Conservation (phyloP, 2,888 invertebrate genomes). For the Unio delphinus region DNA sequence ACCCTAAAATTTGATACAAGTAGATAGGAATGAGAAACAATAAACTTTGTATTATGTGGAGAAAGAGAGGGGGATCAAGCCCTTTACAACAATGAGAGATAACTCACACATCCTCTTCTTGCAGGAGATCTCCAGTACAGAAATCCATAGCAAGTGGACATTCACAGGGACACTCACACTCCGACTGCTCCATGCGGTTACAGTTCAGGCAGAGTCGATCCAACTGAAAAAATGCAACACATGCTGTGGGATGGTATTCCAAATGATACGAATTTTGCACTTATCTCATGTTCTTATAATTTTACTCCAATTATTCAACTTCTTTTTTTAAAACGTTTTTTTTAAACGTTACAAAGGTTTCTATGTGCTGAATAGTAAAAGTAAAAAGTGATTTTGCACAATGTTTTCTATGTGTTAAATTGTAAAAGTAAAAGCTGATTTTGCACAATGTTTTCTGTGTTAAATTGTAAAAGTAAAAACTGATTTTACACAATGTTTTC, state of each 20-base stretch:
- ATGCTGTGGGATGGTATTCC: neutral
- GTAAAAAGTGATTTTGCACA: too few relatives aligned
- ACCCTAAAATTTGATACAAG: too few relatives aligned
- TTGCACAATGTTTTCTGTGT: too few relatives aligned
- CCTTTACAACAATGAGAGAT: neutral
- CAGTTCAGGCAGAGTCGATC: slow-evolving; percentile 92
- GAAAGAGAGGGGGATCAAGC: neutral
- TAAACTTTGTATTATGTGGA: too few relatives aligned
- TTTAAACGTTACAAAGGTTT: too few relatives aligned
- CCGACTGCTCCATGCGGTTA: slow-evolving; percentile 92
- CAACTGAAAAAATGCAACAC: slow-evolving; percentile 70
- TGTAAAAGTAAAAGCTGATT: too few relatives aligned
- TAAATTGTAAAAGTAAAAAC: too few relatives aligned
- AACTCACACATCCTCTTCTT: slow-evolving; percentile 67
- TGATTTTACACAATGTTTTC: too few relatives aligned
- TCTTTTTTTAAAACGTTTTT: too few relatives aligned
- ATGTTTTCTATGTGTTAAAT: too few relatives aligned
- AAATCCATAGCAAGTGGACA: slow-evolving; percentile 78
- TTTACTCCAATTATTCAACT: neutral
- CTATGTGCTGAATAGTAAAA: too few relatives aligned
- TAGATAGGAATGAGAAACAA: too few relatives aligned
- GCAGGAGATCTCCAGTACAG: slow-evolving; percentile 71
- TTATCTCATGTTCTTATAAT: neutral
- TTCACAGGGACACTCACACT: slow-evolving; percentile 96
- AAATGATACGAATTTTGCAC: neutral